Percentiles rank a stretch among this genome's conserved stretches.
phyloP scores from a whole-genome alignment of 1,140 invertebrate species.

The Leptoteleia sp. region DNA sequence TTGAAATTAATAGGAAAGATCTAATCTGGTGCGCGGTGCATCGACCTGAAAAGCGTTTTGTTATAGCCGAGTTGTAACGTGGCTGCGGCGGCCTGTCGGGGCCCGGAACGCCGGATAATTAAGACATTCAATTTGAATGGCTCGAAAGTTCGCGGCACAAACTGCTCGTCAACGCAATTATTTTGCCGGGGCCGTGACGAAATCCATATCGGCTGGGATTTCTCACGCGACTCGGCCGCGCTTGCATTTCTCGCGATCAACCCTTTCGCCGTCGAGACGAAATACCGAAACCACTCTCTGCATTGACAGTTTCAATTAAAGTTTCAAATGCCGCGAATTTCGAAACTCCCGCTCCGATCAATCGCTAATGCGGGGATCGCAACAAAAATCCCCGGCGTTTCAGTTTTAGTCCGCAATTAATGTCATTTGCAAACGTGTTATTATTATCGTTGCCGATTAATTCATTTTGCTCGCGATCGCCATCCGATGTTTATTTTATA shows the following conservation, averaged over 20 bases:
- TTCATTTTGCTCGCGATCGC: too few relatives aligned
- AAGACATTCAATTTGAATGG: constrained; percentile 60
- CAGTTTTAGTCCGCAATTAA: constrained; percentile 1
- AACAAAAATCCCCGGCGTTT: constrained; percentile 7
- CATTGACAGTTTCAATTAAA: constrained; percentile 53
- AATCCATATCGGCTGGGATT: constrained; percentile 46
- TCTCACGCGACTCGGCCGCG: constrained; percentile 44
- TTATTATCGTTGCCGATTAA: not conserved
- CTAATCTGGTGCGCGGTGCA: constrained; percentile 21
- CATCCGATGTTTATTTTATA: too few relatives aligned
- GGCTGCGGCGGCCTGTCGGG: constrained; percentile 31
- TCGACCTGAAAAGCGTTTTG: constrained; percentile 51
- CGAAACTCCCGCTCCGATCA: constrained; percentile 22
- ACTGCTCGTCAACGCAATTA: constrained; percentile 58
- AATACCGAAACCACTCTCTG: constrained; percentile 32
- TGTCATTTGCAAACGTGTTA: not conserved
- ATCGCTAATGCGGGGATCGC: constrained; percentile 15
- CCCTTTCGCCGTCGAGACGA: constrained; percentile 50
- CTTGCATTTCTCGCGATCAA: constrained; percentile 30
- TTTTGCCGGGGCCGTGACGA: constrained; percentile 57
- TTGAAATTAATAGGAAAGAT: constrained; percentile 27
- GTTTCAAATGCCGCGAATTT: constrained; percentile 27
- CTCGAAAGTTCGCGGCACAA: constrained; percentile 54
- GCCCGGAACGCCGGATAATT: constrained; percentile 42
- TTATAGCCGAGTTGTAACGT: constrained; percentile 46